These are phyloP conservation scores for Drosophila serrata DNA, from an alignment of 1,140 invertebrate genomes.

Conservation along the genomic window DNA sequence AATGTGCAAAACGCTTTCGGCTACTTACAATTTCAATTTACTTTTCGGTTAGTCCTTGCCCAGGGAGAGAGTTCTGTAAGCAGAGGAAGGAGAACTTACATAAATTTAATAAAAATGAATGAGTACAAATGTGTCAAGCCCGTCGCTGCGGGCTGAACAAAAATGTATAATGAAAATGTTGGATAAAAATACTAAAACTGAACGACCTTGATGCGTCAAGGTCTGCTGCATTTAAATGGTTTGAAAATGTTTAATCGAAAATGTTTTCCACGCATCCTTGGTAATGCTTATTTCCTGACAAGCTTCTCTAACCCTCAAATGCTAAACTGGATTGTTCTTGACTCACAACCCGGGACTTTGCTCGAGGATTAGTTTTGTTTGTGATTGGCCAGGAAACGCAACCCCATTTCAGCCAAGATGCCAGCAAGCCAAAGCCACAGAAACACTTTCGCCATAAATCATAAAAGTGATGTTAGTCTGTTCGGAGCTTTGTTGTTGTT, in stretches of 20 bases:
- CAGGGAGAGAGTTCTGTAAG: conserved; percentile 32
- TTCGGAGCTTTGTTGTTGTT: conserved; percentile 2
- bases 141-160: conserved; percentile 18
- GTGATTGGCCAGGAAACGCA: conserved; percentile 11
- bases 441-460: conserved; percentile 37
- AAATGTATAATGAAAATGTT: conserved; percentile 26
- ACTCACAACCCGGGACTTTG: conserved; percentile 3
- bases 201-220: conserved; percentile 14
- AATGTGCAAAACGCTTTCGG: conserved; percentile 49
- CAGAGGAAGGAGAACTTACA: conserved; percentile 30
- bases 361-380: conserved; percentile 32
- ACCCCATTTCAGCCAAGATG: conserved; percentile 18
- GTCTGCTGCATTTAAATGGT: conserved; percentile 5
- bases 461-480: conserved; percentile 20
- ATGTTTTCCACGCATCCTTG: neutral
- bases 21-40: conserved; percentile 62
- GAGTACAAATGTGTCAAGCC: conserved; percentile 32
- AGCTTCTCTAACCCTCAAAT: neutral
- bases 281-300: neutral
- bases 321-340: neutral
- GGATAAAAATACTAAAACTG: neutral
- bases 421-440: conserved; percentile 8
- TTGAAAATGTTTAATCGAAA: conserved; percentile 7
- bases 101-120: conserved; percentile 51
- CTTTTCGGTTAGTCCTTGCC: conserved; percentile 34